Evolutionary conservation across 2,888 invertebrate species (phyloP), one percentile per base, ranked within the genome.

Genomic region (Synergus laeviventris): DNA sequence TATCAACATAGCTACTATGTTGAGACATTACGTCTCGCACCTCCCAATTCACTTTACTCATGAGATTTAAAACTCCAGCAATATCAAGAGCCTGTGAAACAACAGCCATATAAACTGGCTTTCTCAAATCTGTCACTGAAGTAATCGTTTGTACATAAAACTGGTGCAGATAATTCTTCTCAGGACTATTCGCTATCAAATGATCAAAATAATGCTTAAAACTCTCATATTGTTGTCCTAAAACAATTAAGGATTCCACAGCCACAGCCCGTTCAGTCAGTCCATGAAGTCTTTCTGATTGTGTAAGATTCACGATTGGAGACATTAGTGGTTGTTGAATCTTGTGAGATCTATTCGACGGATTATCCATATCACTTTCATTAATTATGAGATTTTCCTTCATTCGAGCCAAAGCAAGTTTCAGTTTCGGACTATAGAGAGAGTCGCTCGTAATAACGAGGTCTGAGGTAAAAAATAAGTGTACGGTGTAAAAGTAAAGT

Each of bases 21-120:
- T 98, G 97, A 0, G 97, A 97, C 91, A 97, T 97, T 0, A 99
- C 97, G 86, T 97, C 97, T 92, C 97, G 97, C 78, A 99, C 94
- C 91, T 97, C 94, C 99, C 99, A 99, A 90, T 96, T 96, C 0
- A 98, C 97, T 91, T 95, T 95, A 75, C 96, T 95, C 96, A 99
- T 98, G n/a, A 95, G 93, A 79, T 94, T 92, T 11, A 98, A 91
- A 42, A 97, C 94, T 18, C 94, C 93, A 56, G 95, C 93, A 8
- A 95, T 94, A 88, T 98, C 96, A 9, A 98, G 94, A 0, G 95
- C 93, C 86, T 94, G 95, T 0, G 95, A 95, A 0, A 96, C 95
- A 0, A 97, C 97, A 78, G 95, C 94, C 93, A 96, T 96, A 87
- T 97, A 98, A 12, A 98, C 94, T 0, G 98, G 98, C 84, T 94